phyloP scores from a whole-genome alignment of 2,888 invertebrate species.

The Oasisia sp. region DNA sequence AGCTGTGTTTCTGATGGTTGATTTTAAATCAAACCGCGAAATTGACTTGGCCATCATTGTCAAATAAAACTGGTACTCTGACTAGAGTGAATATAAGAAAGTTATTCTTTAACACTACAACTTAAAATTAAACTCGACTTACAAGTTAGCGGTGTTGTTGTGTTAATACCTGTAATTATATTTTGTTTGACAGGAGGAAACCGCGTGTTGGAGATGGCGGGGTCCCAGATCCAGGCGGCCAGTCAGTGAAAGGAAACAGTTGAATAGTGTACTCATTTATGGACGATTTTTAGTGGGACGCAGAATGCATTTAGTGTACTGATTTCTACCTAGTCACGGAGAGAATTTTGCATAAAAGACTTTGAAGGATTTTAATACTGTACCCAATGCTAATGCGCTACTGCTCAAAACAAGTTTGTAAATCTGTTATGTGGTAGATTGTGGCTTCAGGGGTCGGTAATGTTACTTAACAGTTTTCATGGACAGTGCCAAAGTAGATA shows the following conservation, averaged over 20 bases:
- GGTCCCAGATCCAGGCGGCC: conserved; percentile 60
- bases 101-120: not conserved
- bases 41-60: too few species aligned
- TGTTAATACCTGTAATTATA: not conserved
- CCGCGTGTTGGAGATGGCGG: conserved; percentile 59
- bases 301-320: not conserved
- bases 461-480: not conserved
- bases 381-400: not conserved
- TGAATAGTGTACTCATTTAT: not conserved
- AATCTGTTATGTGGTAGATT: not conserved
- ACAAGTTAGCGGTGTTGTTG: not conserved
- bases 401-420: not conserved
- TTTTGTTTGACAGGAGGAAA: conserved; percentile 53
- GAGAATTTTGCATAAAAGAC: not conserved
- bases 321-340: not conserved
- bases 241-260: conserved; percentile 43
- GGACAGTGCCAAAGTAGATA: not conserved
- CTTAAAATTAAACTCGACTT: not conserved
- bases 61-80: too few species aligned
- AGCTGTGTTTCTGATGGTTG: too few species aligned
- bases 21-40: too few species aligned
- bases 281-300: not conserved
- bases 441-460: not conserved
- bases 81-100: not conserved
- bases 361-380: not conserved